These are phyloP conservation scores for Hypolimnas misippus DNA, from an alignment of 2,888 invertebrate species.

Conservation along the genomic window DNA sequence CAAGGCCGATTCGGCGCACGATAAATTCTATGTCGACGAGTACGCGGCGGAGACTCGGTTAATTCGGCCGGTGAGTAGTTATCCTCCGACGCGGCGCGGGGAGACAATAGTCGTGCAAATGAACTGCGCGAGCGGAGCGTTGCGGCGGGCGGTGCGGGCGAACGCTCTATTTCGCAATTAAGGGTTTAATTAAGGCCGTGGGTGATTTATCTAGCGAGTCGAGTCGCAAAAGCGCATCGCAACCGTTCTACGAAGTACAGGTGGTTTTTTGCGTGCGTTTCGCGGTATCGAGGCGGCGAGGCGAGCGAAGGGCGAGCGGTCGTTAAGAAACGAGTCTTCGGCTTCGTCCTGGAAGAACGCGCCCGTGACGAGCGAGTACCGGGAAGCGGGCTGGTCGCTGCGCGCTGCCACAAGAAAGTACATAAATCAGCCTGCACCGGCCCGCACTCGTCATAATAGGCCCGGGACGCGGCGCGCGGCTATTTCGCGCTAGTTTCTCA, in stretches of 20 bases:
- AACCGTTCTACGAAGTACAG: slow-evolving; percentile 48
- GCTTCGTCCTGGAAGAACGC: slow-evolving; percentile 31
- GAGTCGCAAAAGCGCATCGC: slow-evolving; percentile 38
- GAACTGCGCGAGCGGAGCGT: background rate
- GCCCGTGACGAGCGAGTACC: slow-evolving; percentile 21
- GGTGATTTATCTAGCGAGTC: slow-evolving; percentile 57
- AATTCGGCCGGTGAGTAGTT: background rate
- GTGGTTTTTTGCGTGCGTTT: slow-evolving; percentile 51
- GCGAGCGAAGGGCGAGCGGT: slow-evolving; percentile 22
- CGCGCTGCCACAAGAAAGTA: background rate
- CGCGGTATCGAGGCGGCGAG: slow-evolving; percentile 41
- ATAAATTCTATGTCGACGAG: background rate
- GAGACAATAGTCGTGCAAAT: background rate
- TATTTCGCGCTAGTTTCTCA: slow-evolving; percentile 14
- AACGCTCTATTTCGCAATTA: slow-evolving; percentile 58
- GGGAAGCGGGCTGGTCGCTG: slow-evolving; percentile 12
- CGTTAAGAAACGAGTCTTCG: slow-evolving; percentile 36
- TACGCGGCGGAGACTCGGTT: background rate
- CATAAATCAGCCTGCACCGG: background rate
- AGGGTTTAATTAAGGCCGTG: slow-evolving; percentile 63
- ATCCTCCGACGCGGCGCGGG: too few relatives aligned
- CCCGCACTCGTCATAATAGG: slow-evolving; percentile 7
- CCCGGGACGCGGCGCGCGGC: background rate
- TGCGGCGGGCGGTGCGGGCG: slow-evolving; percentile 12
- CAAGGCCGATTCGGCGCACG: slow-evolving; percentile 3